Conservation (phyloP, 2,797 vertebrate species). For the Paedocypris micromegethes region DNA sequence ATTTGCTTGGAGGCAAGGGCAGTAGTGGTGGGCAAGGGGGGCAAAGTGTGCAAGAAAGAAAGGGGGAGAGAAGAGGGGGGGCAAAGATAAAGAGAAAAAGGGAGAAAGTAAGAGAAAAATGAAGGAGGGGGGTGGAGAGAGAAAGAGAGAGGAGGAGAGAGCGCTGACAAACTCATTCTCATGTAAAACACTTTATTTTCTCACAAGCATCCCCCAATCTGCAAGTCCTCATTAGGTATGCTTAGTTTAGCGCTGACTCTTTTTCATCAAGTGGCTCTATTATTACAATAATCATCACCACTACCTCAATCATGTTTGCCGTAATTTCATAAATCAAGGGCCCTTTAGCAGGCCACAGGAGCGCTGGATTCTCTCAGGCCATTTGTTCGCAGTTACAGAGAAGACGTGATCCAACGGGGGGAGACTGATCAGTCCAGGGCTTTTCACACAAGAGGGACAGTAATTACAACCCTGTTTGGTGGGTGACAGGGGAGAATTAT, state of each 20-base stretch:
- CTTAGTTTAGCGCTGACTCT: conserved; percentile 47
- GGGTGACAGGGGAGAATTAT: conserved; percentile 39
- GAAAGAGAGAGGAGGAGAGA: conserved; percentile 35
- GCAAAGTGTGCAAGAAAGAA: too few species aligned
- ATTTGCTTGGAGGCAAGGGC: too few species aligned
- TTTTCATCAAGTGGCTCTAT: conserved; percentile 49
- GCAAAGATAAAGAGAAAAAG: neutral
- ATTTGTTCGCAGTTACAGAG: conserved; percentile 41
- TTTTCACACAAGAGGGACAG: conserved; percentile 36
- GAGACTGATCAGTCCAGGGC: conserved; percentile 34
- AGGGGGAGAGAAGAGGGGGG: neutral
- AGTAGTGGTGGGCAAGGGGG: too few species aligned
- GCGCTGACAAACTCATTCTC: conserved; percentile 48
- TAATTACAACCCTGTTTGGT: conserved; percentile 38
- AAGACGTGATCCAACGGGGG: conserved; percentile 41
- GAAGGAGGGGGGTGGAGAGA: neutral
- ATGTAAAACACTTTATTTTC: conserved; percentile 49
- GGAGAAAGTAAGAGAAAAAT: too few species aligned
- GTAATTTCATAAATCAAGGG: conserved; percentile 54
- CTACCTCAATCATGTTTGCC: conserved; percentile 49
- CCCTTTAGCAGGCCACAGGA: conserved; percentile 44
- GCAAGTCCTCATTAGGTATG: conserved; percentile 49
- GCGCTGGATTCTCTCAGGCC: conserved; percentile 42
- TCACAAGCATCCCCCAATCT: conserved; percentile 49
- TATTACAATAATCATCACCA: conserved; percentile 54